These are phyloP conservation scores for Sardina pilchardus DNA, from an alignment of 2,113 vertebrate genomes.

Conservation along the genomic window DNA sequence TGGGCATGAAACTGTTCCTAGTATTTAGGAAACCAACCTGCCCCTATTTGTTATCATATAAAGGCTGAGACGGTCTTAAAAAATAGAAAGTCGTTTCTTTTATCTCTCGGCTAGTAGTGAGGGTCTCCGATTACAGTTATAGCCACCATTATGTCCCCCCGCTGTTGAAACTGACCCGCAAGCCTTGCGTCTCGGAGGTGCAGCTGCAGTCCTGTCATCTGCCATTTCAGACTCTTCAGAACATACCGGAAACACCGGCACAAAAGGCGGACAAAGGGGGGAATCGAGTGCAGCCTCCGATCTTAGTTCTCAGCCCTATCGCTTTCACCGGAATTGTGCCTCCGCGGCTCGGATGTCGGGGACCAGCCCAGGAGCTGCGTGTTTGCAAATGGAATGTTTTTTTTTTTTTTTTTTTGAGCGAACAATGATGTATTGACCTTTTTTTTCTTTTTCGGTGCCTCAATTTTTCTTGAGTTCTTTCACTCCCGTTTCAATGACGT, in stretches of 20 bases:
- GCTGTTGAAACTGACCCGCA: not conserved
- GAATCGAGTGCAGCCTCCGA: constrained; percentile 33
- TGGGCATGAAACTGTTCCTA: too few relatives aligned
- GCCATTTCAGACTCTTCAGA: not conserved
- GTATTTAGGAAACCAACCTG: too few relatives aligned
- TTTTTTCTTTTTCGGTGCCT: constrained; percentile 5
- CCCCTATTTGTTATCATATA: too few relatives aligned
- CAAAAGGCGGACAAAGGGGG: constrained; percentile 29
- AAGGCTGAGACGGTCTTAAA: not conserved
- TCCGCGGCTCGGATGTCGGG: constrained; percentile 20
- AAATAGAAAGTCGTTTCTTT: not conserved
- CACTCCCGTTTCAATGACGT: not conserved
- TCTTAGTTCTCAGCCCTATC: constrained; percentile 46
- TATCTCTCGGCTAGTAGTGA: not conserved
- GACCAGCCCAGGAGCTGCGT: not conserved
- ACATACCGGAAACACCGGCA: not conserved
- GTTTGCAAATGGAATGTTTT: not conserved
- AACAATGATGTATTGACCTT: constrained; percentile 23
- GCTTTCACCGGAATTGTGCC: constrained; percentile 23
- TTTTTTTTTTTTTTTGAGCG: not conserved
- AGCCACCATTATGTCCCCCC: not conserved
- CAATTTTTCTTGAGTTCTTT: not conserved
- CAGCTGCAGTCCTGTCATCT: not conserved
- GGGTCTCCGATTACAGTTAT: not conserved
- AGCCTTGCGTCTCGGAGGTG: not conserved